Evolutionary conservation across 2,888 invertebrate species (phyloP), one percentile per base, ranked within the genome.

Genomic region (Synanthedon vespiformis): DNA sequence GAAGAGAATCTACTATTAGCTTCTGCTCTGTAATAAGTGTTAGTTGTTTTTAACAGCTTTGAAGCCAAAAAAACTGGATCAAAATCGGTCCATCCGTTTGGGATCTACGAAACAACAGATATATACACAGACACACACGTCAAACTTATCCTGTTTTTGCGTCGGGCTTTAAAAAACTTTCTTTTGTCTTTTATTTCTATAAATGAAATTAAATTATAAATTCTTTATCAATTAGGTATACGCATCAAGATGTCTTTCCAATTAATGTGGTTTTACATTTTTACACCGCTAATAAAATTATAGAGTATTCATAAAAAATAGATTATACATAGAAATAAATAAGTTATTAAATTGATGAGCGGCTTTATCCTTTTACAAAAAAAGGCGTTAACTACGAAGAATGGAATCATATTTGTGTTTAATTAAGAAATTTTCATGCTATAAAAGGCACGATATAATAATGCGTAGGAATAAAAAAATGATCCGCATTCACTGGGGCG

Each of bases 371-470:
- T 74, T 76, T 74, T 59, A 74, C 65, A 77, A 77, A 78, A n/a
- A 78, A 80, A 78, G 73, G 75, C 77, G 81, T 77, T 77, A 77
- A 79, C 75, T 75, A 69, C 71, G 61, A 74, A 75, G 72, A 79
- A 80, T 73, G 62, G 71, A 71, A 68, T 72, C 69, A 70, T 77
- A 77, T 79, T 82, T 78, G 74, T 77, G 77, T 82, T 80, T 81
- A 82, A 83, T 83, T 83, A 81, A 80, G 64, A 69, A 70, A 75
- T 78, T 80, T 80, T 82, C 75, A 80, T 81, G 79, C 74, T 77
- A 74, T 81, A 80, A 79, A 70, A 70, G 70, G 68, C 62, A 67
- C 67, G 60, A 68, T 69, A 63, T 73, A 74, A 76, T 74, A 72
- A 66, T 61, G 54, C 53, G 58, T 55, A 55, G 44, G 54, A 67